Percentiles rank a stretch among this genome's conserved stretches.
Evolutionary conservation across 2,797 vertebrate species (phyloP).

Genomic region (Anguilla marmorata): DNA sequence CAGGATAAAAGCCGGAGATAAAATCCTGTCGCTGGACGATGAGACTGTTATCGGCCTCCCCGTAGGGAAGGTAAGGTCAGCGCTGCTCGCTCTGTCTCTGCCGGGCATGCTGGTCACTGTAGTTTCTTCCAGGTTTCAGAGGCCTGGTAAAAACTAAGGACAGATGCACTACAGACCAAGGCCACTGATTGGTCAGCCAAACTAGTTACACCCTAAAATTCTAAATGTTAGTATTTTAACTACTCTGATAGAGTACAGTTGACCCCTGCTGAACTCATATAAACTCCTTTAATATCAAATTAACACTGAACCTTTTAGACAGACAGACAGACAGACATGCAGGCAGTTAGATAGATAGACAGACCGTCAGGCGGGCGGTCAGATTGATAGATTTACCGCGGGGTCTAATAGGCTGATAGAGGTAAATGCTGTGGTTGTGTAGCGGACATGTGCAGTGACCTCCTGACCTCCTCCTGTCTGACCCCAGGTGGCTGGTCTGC

Average conservation of each 20-base stretch:
- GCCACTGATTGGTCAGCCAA: background rate
- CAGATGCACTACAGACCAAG: background rate
- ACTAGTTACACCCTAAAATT: background rate
- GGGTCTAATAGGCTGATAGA: too few species aligned
- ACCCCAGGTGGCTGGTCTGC: conserved; percentile 78
- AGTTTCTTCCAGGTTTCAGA: background rate
- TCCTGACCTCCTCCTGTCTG: conserved; percentile 12
- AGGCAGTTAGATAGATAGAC: background rate
- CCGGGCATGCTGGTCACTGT: background rate
- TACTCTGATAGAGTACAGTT: background rate
- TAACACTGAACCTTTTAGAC: background rate
- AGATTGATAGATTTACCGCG: too few species aligned
- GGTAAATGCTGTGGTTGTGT: background rate
- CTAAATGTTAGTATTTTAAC: background rate
- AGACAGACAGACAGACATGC: background rate
- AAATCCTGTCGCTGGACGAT: conserved; percentile 78
- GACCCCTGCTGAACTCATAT: background rate
- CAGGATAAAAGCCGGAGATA: conserved; percentile 78
- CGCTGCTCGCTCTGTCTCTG: background rate
- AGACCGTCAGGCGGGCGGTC: too few species aligned
- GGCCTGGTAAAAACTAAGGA: background rate
- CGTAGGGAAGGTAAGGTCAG: conserved; percentile 78
- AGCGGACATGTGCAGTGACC: background rate
- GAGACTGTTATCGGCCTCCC: conserved; percentile 77
- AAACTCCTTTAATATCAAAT: background rate